phyloP scores from a whole-genome alignment of 92 coral and sea anemone species.

The Epizoanthus scotinus region DNA sequence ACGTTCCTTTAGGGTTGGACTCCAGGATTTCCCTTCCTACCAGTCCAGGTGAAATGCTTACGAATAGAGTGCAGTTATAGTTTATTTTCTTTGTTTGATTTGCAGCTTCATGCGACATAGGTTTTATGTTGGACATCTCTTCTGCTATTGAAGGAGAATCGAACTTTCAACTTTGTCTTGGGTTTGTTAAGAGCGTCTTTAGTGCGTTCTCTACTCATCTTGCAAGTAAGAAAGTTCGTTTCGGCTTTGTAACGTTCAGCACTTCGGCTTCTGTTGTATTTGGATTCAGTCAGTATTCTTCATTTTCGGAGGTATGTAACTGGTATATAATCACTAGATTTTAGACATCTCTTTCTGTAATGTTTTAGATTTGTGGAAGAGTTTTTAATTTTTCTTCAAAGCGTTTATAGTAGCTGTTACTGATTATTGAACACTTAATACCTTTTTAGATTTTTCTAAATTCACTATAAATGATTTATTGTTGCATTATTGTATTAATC shows the following conservation, averaged over 20 bases:
- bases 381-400: too few relatives aligned
- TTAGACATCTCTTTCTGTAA: conserved; percentile 9
- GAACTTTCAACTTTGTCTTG: conserved; percentile 43
- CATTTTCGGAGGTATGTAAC: conserved; percentile 53
- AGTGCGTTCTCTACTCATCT: conserved; percentile 32
- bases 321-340: neutral
- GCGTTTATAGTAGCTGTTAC: too few relatives aligned
- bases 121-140: conserved; percentile 54
- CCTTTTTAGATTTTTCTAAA: too few relatives aligned
- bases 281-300: conserved; percentile 42
- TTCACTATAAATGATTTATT: too few relatives aligned
- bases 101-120: conserved; percentile 55
- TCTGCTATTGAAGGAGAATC: conserved; percentile 46
- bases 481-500: too few relatives aligned
- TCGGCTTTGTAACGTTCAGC: conserved; percentile 50
- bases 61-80: neutral
- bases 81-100: neutral
- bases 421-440: too few relatives aligned
- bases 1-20: too few relatives aligned
- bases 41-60: too few relatives aligned
- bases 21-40: too few relatives aligned
- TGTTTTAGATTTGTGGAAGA: too few relatives aligned
- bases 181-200: conserved; percentile 35
- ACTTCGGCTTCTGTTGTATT: conserved; percentile 43
- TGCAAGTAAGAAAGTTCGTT: conserved; percentile 45